Evolutionary conservation across 1,140 invertebrate species (phyloP), one percentile per base, ranked within the genome.

Genomic region (Platyura marginata): DNA sequence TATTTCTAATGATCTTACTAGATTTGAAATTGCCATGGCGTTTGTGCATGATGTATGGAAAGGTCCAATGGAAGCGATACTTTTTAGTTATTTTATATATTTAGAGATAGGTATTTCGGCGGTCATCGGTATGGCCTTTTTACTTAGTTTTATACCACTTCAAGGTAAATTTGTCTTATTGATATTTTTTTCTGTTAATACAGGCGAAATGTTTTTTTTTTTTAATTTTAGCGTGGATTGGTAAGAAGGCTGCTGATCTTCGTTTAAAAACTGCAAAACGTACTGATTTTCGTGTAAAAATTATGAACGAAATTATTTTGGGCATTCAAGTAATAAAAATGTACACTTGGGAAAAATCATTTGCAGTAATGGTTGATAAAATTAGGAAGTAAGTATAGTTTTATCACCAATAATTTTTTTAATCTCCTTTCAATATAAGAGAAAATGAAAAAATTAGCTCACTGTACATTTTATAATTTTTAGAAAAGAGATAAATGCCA

Each of bases 281-380:
- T 11, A 89, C 85, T 0, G 89, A 92, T 63, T 71, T 85, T 50
- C 61, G 88, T 13, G 78, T 92, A 1, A 66, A 80, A 37, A 53
- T 88, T 8, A 88, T 88, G 68, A 86, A 83, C 53, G 86, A 91
- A 54, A 79, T 90, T 10, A 75, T 91, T 15, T 70, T 70, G 33
- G 78, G 77, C n/a, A 81, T 81, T 21, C 77, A 79, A 47, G 75
- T 77, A 2, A 87, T 81, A 21, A 95, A 94, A 65, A 91, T 93
- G 86, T 89, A 88, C 53, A 76, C 81, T 0, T 91, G 86, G 86
- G 85, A 91, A 57, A 73, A 77, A 44, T 81, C 81, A 0, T 89
- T 90, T 54, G 75, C 75, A 3, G 69, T 68, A 41, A 61, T 86
- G 21, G 71, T 87, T 9, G 67, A 59, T 0, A 41, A 59, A 21